Base-by-base conservation (phyloP, 2,797 vertebrate species). In the Muraenolepis orangiensis region DNA sequence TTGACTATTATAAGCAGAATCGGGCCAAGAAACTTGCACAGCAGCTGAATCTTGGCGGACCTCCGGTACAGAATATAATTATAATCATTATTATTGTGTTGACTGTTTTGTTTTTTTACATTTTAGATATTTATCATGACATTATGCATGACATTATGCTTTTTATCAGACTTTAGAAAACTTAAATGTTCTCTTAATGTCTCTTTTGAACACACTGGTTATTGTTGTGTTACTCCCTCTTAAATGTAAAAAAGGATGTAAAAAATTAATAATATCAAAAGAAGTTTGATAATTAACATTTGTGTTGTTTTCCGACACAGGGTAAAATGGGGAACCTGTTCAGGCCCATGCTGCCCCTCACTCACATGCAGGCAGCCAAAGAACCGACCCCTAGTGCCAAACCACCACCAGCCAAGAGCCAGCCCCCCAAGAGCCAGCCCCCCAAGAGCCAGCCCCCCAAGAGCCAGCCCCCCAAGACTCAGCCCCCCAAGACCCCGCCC, bases 1-100 rank as follows among this genome's bases (percentile, higher is more conserved):
- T 96, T 2, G 97, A 99, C 91, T 98, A 96, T 93, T 99, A 98
- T 89, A 99, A 98, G 82, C 96, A 97, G 90, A 99, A 96, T 72
- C 95, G 96, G 72, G 96, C 93, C 87, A 98, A 95, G 87, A 94
- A 93, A 66, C 95, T 97, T 8, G 96, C 97, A 84, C 92, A 91
- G 78, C 96, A 96, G 79, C 92, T 51, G 7, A 51, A 51, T 51
- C 46, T 51, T 51, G 90, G n/a, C n/a, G n/a, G 81, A 16, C 73
- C 85, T 72, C 90, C 91, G 92, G 94, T 94, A 86, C 12, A 64
- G 46, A 51, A 51, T 0, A 51, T 51, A 51, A 20, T 51, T 46
- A n/a, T n/a, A n/a, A n/a, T n/a, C 14, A 46, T 46, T 42, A 73
- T 57, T 57, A 20, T n/a, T 26, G 20, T 81, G 11, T 23, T 68